Evolutionary conservation across 1,140 invertebrate species (phyloP).

Genomic region (Temnothorax longispinosus): DNA sequence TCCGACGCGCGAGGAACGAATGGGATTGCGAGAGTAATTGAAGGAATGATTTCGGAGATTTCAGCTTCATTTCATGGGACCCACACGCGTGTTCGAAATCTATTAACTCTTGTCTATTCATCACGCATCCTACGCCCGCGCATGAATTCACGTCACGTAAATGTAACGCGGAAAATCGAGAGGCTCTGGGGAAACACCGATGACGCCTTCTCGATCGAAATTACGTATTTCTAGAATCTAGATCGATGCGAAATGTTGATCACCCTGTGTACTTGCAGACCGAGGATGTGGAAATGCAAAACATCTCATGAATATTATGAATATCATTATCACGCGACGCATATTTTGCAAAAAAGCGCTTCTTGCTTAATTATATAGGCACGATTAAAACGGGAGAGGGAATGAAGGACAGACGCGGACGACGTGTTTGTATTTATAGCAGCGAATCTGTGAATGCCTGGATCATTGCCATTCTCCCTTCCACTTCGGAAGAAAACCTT

Average conservation of each 20-base stretch:
- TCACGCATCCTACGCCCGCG: neutral
- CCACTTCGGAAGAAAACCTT: constrained; percentile 46
- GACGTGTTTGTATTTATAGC: constrained; percentile 64
- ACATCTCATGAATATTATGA: constrained; percentile 3
- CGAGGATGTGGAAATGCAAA: neutral
- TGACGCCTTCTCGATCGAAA: neutral
- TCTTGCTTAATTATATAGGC: neutral
- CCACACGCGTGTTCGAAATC: too few species aligned
- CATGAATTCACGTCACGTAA: neutral
- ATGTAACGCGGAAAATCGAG: neutral
- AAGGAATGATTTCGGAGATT: neutral
- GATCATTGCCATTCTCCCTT: constrained; percentile 64
- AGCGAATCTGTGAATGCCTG: constrained; percentile 32
- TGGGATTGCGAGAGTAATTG: neutral
- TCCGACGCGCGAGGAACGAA: neutral
- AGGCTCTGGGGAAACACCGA: neutral
- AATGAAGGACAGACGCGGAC: neutral
- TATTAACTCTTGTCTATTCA: neutral
- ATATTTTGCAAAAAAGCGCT: neutral
- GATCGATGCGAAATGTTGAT: neutral
- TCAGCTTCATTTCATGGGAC: too few species aligned
- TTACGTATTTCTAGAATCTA: constrained; percentile 18
- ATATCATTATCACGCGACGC: constrained; percentile 24
- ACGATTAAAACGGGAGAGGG: neutral
- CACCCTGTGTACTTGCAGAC: neutral